These are phyloP conservation scores for Peromyscus aztecus DNA, from an alignment of 2,797 vertebrate genomes.

Conservation along the genomic window DNA sequence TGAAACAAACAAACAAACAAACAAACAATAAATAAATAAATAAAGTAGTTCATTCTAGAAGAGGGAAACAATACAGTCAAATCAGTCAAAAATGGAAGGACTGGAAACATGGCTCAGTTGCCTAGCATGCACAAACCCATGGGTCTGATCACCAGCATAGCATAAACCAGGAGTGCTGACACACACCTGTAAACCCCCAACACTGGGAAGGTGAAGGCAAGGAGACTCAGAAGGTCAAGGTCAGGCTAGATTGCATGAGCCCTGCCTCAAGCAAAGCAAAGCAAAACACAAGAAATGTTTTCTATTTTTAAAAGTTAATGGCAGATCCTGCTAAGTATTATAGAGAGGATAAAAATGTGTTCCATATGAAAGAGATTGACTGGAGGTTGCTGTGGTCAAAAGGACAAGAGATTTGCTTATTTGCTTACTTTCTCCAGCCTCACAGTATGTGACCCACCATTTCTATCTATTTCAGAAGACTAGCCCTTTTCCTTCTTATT, in stretches of 20 bases:
- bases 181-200: not conserved
- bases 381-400: not conserved
- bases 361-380: not conserved
- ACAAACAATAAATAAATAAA: too few species aligned
- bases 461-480: not conserved
- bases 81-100: not conserved
- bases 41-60: not conserved
- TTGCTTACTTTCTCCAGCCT: not conserved
- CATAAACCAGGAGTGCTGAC: too few species aligned
- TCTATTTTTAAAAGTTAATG: not conserved
- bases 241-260: not conserved
- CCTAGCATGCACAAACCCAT: not conserved
- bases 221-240: not conserved
- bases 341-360: not conserved
- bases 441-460: too few species aligned
- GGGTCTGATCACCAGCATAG: not conserved
- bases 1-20: too few species aligned
- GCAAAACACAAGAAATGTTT: not conserved
- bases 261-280: not conserved
- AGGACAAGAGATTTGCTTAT: not conserved
- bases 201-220: not conserved
- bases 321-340: not conserved
- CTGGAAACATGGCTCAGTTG: not conserved
- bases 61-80: not conserved
- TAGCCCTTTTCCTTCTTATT: constrained; percentile 13